Conservation (phyloP, 2,797 vertebrate genomes). For the Phalloptychus januarius region DNA sequence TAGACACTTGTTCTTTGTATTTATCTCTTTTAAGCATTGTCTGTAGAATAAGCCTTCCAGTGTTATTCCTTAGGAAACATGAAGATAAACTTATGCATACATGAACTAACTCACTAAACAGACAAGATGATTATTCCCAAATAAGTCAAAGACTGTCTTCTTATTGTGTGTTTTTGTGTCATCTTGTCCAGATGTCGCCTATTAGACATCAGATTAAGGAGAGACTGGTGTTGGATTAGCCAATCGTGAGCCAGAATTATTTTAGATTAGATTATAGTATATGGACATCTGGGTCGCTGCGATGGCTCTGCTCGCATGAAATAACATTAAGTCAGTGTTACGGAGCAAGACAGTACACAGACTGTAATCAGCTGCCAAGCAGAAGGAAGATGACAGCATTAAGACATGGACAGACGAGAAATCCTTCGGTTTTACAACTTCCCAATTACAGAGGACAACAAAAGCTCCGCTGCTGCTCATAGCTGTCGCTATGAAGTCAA, state of each 20-base stretch:
- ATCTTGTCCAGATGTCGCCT: constrained; percentile 70
- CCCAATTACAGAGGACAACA: constrained; percentile 56
- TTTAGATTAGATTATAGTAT: constrained; percentile 79
- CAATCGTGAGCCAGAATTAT: constrained; percentile 71
- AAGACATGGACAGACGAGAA: constrained; percentile 56
- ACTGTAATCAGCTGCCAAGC: constrained; percentile 67
- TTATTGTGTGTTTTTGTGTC: constrained; percentile 28
- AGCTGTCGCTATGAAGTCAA: constrained; percentile 39
- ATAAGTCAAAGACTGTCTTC: constrained; percentile 66
- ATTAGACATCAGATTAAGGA: constrained; percentile 74
- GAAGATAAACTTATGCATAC: constrained; percentile 40
- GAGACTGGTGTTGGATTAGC: constrained; percentile 74
- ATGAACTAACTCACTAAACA: constrained; percentile 58
- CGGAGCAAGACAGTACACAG: constrained; percentile 68
- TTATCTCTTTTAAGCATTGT: constrained; percentile 21
- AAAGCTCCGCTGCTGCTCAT: constrained; percentile 29
- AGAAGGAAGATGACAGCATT: constrained; percentile 62
- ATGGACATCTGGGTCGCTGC: constrained; percentile 75
- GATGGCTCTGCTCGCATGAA: constrained; percentile 65
- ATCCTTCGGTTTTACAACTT: constrained; percentile 61
- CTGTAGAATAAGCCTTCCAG: constrained; percentile 24
- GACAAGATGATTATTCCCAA: constrained; percentile 62
- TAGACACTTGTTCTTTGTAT: background rate
- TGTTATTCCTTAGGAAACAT: constrained; percentile 43
- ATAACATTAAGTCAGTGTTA: constrained; percentile 75